phyloP scores from a whole-genome alignment of 2,888 invertebrate species.

The Troilus luridus region DNA sequence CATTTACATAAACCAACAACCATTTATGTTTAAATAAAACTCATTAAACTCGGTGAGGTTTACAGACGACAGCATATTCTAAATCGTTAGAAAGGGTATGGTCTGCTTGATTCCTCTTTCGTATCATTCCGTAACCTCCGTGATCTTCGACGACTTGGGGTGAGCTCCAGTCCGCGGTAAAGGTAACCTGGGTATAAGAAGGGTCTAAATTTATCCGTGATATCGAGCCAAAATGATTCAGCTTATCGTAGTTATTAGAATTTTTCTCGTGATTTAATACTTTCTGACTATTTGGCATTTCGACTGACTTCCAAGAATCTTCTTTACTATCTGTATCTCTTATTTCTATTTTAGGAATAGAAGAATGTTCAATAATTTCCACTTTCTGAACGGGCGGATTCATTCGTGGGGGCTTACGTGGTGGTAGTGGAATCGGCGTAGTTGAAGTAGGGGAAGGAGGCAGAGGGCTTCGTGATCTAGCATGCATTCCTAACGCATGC shows the following conservation, averaged over 20 bases:
- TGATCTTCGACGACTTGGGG: conserved; percentile 61
- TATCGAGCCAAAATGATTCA: conserved; percentile 86
- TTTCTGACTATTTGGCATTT: conserved; percentile 37
- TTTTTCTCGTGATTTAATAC: conserved; percentile 61
- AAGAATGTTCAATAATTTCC: conserved; percentile 2
- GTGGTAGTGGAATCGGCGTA: conserved; percentile 65
- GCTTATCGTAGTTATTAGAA: conserved; percentile 80
- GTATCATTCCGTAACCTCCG: conserved; percentile 82
- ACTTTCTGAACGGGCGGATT: conserved; percentile 49
- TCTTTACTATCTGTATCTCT: neutral
- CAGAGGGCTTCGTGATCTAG: conserved; percentile 82
- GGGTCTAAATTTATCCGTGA: conserved; percentile 77
- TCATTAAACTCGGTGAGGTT: conserved; percentile 84
- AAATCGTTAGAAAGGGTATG: conserved; percentile 83
- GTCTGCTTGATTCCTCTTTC: conserved; percentile 73
- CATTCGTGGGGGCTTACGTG: conserved; percentile 45
- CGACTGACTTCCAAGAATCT: conserved; percentile 34
- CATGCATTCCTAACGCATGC: conserved; percentile 83
- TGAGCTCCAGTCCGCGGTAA: conserved; percentile 69
- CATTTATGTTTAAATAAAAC: conserved; percentile 53
- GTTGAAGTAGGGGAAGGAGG: conserved; percentile 77
- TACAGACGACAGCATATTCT: conserved; percentile 87
- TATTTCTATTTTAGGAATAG: neutral
- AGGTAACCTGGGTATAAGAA: conserved; percentile 78
- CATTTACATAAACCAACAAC: conserved; percentile 50